Evolutionary conservation across 2,888 invertebrate genomes (phyloP).

Genomic region (Campoletis raptor): DNA sequence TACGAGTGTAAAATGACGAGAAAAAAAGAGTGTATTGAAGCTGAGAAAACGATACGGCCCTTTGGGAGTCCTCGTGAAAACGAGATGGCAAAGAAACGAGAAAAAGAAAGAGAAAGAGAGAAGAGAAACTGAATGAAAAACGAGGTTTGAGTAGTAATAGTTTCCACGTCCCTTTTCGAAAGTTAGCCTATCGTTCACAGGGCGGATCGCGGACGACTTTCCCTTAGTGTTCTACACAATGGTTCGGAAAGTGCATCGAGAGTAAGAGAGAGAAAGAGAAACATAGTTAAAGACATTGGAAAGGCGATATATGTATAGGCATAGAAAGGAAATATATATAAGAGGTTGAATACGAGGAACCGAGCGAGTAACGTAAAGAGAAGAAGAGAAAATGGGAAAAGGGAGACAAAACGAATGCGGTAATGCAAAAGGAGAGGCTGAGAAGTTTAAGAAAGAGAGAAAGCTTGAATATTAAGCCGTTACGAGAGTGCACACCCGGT

Average conservation of each 20-base stretch:
- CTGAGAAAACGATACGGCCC: conserved; percentile 60
- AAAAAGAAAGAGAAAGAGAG: not conserved
- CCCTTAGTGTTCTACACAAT: conserved; percentile 31
- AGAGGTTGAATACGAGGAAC: conserved; percentile 45
- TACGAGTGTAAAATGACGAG: not conserved
- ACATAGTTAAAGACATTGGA: conserved; percentile 48
- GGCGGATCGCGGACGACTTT: conserved; percentile 43
- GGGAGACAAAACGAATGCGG: conserved; percentile 50
- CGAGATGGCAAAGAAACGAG: conserved; percentile 34
- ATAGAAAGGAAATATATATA: conserved; percentile 26
- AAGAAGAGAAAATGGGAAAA: conserved; percentile 43
- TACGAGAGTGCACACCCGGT: conserved; percentile 67
- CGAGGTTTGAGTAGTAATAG: conserved; percentile 69
- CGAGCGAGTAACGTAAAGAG: too few species aligned
- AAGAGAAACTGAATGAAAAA: conserved; percentile 60
- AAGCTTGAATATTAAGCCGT: conserved; percentile 70
- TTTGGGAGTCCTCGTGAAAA: conserved; percentile 39
- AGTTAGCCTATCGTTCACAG: conserved; percentile 72
- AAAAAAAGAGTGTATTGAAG: not conserved
- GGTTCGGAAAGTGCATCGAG: conserved; percentile 29
- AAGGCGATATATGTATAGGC: conserved; percentile 41
- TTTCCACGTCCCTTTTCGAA: conserved; percentile 69
- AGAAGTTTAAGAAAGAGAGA: conserved; percentile 63
- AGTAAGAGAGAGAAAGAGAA: conserved; percentile 29
- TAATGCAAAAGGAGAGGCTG: conserved; percentile 37